A percentile compares a stretch with the other conserved stretches of the same genome.
These are phyloP conservation scores for Hecatera dysodea DNA, from an alignment of 2,888 invertebrate genomes.

Conservation along the genomic window DNA sequence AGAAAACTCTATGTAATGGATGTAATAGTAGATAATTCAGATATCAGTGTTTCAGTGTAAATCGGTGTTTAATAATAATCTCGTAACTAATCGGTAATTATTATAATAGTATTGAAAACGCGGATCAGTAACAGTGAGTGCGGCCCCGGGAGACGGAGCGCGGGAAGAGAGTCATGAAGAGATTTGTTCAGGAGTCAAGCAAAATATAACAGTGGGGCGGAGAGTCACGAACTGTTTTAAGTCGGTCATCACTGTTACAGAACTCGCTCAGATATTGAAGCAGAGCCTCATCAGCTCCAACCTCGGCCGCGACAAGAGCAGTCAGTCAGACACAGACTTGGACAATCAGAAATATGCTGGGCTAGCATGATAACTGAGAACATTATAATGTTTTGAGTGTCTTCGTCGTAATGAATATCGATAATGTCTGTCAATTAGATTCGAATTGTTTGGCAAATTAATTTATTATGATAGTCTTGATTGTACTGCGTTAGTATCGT, in stretches of 20 bases:
- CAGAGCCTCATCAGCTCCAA: constrained; percentile 46
- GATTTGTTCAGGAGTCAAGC: constrained; percentile 21
- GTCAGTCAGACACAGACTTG: constrained; percentile 33
- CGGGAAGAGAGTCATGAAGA: constrained; percentile 18
- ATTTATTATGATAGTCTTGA: constrained; percentile 67
- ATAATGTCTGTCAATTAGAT: constrained; percentile 73
- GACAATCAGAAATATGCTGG: constrained; percentile 42
- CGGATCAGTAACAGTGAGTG: constrained; percentile 36
- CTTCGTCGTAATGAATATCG: constrained; percentile 66
- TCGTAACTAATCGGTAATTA: constrained; percentile 40
- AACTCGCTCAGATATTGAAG: constrained; percentile 28
- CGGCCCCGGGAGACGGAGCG: background rate
- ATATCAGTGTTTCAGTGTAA: constrained; percentile 57
- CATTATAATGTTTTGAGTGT: constrained; percentile 63
- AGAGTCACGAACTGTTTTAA: constrained; percentile 38
- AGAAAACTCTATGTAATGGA: constrained; percentile 37
- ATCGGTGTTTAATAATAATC: constrained; percentile 62
- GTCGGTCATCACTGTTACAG: constrained; percentile 38
- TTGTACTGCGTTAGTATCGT: constrained; percentile 33
- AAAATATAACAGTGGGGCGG: constrained; percentile 15
- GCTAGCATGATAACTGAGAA: constrained; percentile 55
- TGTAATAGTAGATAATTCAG: constrained; percentile 42
- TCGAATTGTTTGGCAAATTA: constrained; percentile 70
- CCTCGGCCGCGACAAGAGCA: constrained; percentile 42
- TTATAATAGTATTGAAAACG: constrained; percentile 40